Evolutionary conservation across 2,113 vertebrate species (phyloP).

Genomic region (human (Homo sapiens)): GRCh38 chr14:52719001-52719500

Average conservation of each 20-base stretch:
- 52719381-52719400: background rate
- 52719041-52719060: conserved; percentile 60
- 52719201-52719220: conserved; percentile 16
- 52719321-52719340: background rate
- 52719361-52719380: background rate
- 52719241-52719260: background rate
- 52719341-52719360: background rate
- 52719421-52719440: background rate
- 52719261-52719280: background rate
- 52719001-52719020: conserved; percentile 98
- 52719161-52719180: background rate
- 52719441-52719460: conserved; percentile 21
- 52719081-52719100: conserved; percentile 36
- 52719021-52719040: conserved; percentile 99
- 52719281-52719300: conserved; percentile 26
- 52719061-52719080: background rate
- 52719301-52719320: conserved; percentile 11
- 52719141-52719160: conserved; percentile 51
- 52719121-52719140: conserved; percentile 10
- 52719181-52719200: background rate
- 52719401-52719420: background rate
- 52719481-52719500: background rate
- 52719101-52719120: conserved; percentile 33
- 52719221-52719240: background rate
- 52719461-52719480: conserved; percentile 1